phyloP scores from a whole-genome alignment of 1,140 invertebrate genomes.

The Drosophila malerkotliana region DNA sequence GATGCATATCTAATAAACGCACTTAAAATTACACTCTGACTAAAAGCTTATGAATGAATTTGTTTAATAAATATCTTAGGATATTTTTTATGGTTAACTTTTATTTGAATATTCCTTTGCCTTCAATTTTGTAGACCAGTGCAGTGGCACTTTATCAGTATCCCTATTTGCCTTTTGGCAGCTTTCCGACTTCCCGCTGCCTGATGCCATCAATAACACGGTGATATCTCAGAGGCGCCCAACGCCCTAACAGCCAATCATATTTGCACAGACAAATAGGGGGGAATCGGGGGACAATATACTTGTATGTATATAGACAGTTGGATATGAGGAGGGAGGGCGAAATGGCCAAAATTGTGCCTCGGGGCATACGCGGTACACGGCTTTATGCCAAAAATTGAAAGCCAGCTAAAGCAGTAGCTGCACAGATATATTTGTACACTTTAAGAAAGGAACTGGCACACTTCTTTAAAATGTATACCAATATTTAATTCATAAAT shows the following conservation, averaged over 20 bases:
- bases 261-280: slow-evolving; percentile 53
- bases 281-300: slow-evolving; percentile 3
- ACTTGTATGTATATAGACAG: slow-evolving; percentile 1
- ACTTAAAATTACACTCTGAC: slow-evolving; percentile 1
- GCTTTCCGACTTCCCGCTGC: slow-evolving; percentile 20
- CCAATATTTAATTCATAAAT: no score
- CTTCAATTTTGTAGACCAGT: slow-evolving; percentile 26
- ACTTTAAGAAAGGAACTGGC: not conserved
- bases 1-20: slow-evolving; percentile 11
- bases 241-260: slow-evolving; percentile 44
- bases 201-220: slow-evolving; percentile 58
- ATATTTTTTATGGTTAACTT: not conserved
- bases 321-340: not conserved
- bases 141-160: slow-evolving; percentile 41
- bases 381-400: slow-evolving; percentile 71
- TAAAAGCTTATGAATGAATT: not conserved
- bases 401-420: slow-evolving; percentile 47
- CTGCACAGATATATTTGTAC: slow-evolving; percentile 31
- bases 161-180: slow-evolving; percentile 32
- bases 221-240: slow-evolving; percentile 36
- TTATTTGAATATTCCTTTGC: not conserved
- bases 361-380: slow-evolving; percentile 62
- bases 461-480: no score
- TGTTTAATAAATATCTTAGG: not conserved
- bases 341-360: slow-evolving; percentile 20